These are phyloP conservation scores for Masnerella sp. DNA, from an alignment of 2,888 invertebrate species.

Conservation along the genomic window DNA sequence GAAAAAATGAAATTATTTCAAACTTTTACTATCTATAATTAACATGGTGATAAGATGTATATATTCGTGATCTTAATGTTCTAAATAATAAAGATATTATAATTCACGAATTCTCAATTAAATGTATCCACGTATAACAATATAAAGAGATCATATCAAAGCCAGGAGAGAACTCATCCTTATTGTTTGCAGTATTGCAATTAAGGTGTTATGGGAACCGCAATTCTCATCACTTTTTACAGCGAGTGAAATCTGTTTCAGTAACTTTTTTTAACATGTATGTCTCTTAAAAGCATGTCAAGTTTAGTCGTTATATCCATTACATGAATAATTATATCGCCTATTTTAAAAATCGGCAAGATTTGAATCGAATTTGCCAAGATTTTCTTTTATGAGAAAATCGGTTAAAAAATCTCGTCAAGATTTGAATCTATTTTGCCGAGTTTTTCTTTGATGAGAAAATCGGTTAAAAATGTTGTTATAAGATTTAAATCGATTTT, in stretches of 20 bases:
- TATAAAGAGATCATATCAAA: constrained; percentile 49
- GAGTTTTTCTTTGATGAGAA: too few relatives aligned
- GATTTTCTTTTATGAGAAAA: too few relatives aligned
- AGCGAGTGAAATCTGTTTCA: constrained; percentile 42
- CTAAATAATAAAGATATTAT: constrained; percentile 1
- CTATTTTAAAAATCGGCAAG: not conserved
- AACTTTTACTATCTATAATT: too few relatives aligned
- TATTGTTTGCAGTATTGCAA: constrained; percentile 33
- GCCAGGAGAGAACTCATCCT: constrained; percentile 38
- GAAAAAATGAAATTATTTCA: too few relatives aligned
- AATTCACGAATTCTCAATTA: constrained; percentile 26
- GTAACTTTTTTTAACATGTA: constrained; percentile 17
- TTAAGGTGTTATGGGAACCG: constrained; percentile 38
- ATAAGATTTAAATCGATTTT: too few relatives aligned
- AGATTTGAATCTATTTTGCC: too few relatives aligned
- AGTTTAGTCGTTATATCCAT: constrained; percentile 48
- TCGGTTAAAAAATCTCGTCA: too few relatives aligned
- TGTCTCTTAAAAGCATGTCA: constrained; percentile 31
- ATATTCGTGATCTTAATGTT: not conserved
- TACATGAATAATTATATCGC: constrained; percentile 5
- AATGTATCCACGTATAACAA: constrained; percentile 35
- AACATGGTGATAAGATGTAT: too few relatives aligned
- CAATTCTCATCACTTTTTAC: constrained; percentile 48
- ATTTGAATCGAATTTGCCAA: not conserved
- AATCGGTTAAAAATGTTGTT: too few relatives aligned